Evolutionary conservation across 1,140 invertebrate genomes (phyloP), one percentile per base, ranked within the genome.

Genomic region (Heliconius nattereri): DNA sequence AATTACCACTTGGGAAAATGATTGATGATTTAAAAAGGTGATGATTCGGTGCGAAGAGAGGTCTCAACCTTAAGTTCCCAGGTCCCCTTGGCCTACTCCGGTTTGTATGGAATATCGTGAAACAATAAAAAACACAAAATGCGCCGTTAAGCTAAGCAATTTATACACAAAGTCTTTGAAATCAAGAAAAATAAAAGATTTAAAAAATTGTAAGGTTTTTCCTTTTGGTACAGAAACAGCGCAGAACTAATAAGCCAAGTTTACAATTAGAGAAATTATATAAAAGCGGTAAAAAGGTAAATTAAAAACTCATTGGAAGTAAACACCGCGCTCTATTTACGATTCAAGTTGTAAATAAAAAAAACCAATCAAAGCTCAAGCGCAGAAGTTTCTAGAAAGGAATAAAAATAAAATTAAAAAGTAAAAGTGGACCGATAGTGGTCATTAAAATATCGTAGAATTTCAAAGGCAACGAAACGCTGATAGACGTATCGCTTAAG

Each of bases 391-490:
- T 66, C 79, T 76, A 70, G 79, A 85, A 85, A 85, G 79, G 32
- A 72, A 57, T 75, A 89, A 88, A 85, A 86, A 85, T 90, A 88
- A 83, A 60, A 26, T 60, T 45, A 45, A 66, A 66, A 66, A 66
- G 11, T 66, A 29, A 66, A 84, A 90, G 86, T 85, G 82, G 86
- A 78, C 85, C 87, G 86, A 92, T 89, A 91, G 88, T 90, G 89
- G 89, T 87, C 86, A 91, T 93, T 92, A 92, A 92, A 93, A 93
- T 92, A 92, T 91, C 85, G 90, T 92, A 88, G 87, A 90, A 88
- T 90, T 90, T 91, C 87, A 90, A 90, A 91, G 89, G 85, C 60
- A 72, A 75, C 80, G 73, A 78, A 75, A 86, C 84, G 82, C 80
- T 81, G 84, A 87, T 85, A 76, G 71, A 88, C 87, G 89, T 89